Evolutionary conservation across 2,888 invertebrate species (phyloP).

Genomic region (Tetragnatha montana): DNA sequence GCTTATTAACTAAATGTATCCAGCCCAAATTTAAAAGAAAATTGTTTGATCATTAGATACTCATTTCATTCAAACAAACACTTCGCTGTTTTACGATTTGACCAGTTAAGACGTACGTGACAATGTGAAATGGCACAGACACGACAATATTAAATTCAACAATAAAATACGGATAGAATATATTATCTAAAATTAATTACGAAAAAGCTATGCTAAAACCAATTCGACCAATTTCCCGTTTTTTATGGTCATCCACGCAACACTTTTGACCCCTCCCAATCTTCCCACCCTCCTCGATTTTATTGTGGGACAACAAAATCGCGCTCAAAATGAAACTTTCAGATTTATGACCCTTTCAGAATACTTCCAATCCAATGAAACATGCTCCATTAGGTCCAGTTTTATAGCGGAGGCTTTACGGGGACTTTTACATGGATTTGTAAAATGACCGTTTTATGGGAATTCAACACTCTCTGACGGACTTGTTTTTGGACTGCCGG

Average conservation of each 20-base stretch:
- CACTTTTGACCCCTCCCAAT: not conserved
- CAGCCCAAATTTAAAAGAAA: too few relatives aligned
- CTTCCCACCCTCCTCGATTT: not conserved
- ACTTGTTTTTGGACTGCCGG: not conserved
- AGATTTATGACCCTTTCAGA: slow-evolving; percentile 35
- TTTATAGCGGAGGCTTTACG: slow-evolving; percentile 17
- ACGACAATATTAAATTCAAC: too few relatives aligned
- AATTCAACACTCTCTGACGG: not conserved
- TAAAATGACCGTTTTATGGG: slow-evolving; percentile 3
- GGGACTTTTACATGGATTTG: slow-evolving; percentile 27
- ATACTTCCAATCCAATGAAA: slow-evolving; percentile 28
- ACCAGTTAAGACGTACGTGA: too few relatives aligned
- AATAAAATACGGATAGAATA: too few relatives aligned
- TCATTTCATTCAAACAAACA: too few relatives aligned
- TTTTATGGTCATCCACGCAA: slow-evolving; percentile 11
- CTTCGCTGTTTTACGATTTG: too few relatives aligned
- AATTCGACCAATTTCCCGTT: not conserved
- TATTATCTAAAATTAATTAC: too few relatives aligned
- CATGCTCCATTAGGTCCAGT: slow-evolving; percentile 1
- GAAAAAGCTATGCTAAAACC: too few relatives aligned
- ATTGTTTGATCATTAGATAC: too few relatives aligned
- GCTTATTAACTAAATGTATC: too few relatives aligned
- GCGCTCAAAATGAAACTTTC: slow-evolving; percentile 62
- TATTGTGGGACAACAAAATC: slow-evolving; percentile 24
- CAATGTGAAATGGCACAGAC: too few relatives aligned